These are phyloP conservation scores for Phalacrocorax carbo DNA, from an alignment of 2,113 vertebrate genomes.

Conservation along the genomic window DNA sequence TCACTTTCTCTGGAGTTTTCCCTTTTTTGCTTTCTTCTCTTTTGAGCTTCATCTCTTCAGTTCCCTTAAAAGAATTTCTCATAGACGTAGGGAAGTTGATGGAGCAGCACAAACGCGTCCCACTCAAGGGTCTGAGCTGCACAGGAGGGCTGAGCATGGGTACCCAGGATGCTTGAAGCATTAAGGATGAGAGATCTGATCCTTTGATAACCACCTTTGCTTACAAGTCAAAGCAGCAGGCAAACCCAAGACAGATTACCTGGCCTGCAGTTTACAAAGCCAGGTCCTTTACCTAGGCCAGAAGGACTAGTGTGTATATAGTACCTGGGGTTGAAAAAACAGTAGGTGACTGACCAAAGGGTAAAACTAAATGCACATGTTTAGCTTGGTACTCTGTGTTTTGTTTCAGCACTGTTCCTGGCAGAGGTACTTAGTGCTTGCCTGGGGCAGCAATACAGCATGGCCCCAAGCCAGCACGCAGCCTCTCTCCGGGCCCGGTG, in stretches of 20 bases:
- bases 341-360: too few relatives aligned
- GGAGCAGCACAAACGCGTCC: neutral
- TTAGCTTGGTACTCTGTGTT: neutral
- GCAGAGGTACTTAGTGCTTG: neutral
- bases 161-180: neutral
- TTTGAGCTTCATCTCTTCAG: neutral
- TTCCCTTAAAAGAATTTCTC: neutral
- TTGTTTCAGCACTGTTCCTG: neutral
- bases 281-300: neutral
- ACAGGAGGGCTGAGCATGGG: neutral
- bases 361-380: neutral
- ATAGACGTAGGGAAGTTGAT: neutral
- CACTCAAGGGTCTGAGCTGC: neutral
- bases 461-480: neutral
- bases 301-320: neutral
- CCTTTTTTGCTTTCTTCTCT: neutral
- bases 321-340: neutral
- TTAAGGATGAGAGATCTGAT: neutral
- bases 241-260: neutral
- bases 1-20: neutral
- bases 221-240: neutral
- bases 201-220: neutral
- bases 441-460: neutral
- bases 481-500: neutral
- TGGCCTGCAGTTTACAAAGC: fast-evolving